Evolutionary conservation across 2,888 invertebrate species (phyloP), one percentile per base, ranked within the genome.

Genomic region (Volucella bombylans): DNA sequence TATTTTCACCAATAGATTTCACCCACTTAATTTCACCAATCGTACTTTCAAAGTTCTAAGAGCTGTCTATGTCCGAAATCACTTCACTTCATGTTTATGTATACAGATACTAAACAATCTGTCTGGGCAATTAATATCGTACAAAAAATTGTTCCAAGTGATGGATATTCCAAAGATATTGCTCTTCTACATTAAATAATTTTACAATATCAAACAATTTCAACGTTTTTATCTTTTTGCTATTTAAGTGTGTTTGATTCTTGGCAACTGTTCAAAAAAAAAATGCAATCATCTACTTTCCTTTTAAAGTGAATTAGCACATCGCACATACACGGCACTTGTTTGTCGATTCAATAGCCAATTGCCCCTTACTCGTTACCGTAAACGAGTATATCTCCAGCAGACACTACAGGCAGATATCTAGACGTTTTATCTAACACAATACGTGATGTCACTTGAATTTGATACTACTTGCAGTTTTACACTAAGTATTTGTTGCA

Each of bases 321-420:
- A 76, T 74, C 62, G 39, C 79, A n/a, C 79, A 74, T 65, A 73
- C 74, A 68, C 64, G 73, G 54, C 82, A 83, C 78, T 79, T 72
- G 52, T 45, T 71, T 77, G 18, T 10, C 4, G 50, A 65, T 65
- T 57, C 71, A 65, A 72, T 64, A 64, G 69, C 62, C 78, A 78
- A 71, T 69, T 57, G 64, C 31, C 11, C 38, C 11, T 62, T 54
- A n/a, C 18, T 77, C 69, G 47, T 47, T 38, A 14, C 38, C 47
- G 47, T 49, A 14, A n/a, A 49, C 62, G 47, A 14, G 12, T 14
- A 43, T 18, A 14, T 62, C 14, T 55, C 41, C 31, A 43, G 57
- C 69, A 78, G 12, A 31, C 9, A 43, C 52, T 38, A 41, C 10
- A 50, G 49, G 39, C 23, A 39, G 18, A 4, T 31, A 31, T 31